Conservation (phyloP, 1,140 invertebrate species). For the Gyrodactylus bullatarudis region DNA sequence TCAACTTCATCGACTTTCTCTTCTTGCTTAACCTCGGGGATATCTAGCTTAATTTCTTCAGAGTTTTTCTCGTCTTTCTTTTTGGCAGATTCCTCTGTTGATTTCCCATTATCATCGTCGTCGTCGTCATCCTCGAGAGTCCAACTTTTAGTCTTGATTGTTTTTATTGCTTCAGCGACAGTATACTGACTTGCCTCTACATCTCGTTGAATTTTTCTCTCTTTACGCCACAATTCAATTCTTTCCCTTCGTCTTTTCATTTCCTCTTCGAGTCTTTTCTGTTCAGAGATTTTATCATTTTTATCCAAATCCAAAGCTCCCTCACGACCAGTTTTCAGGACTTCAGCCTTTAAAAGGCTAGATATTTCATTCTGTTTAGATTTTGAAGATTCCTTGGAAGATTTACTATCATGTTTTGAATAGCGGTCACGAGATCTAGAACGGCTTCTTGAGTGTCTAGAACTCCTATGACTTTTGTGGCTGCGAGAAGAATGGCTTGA, state of each 20-base stretch:
- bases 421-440: background rate
- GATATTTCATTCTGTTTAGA: background rate
- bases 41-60: background rate
- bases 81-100: background rate
- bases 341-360: background rate
- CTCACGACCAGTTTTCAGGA: background rate
- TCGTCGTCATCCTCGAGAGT: conserved; percentile 4
- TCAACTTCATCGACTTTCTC: background rate
- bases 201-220: background rate
- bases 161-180: background rate
- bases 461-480: background rate
- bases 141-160: background rate
- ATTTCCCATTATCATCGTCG: background rate
- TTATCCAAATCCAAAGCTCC: background rate
- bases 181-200: background rate
- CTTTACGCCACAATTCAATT: conserved; percentile 3
- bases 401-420: background rate
- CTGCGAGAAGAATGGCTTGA: background rate
- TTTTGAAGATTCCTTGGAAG: background rate
- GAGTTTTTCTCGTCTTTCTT: background rate
- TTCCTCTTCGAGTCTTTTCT: background rate
- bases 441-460: background rate
- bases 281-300: background rate
- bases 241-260: conserved; percentile 1
- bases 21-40: background rate